phyloP scores from a whole-genome alignment of 2,888 invertebrate species.

The Apotomis capreana region DNA sequence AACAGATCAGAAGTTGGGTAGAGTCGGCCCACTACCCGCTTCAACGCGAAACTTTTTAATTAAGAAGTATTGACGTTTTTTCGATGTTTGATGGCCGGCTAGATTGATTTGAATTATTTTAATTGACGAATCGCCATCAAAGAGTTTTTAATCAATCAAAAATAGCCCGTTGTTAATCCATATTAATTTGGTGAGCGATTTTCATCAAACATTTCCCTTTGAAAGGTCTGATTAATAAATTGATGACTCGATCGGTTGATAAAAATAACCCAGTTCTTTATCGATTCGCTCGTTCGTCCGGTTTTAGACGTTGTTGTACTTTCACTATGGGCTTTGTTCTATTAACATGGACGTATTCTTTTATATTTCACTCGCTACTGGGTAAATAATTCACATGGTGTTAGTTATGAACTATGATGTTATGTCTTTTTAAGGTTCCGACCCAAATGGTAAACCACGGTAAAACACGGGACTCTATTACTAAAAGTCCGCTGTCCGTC shows the following conservation, averaged over 20 bases:
- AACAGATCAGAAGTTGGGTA: background rate
- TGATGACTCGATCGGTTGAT: constrained; percentile 15
- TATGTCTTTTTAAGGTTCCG: too few species aligned
- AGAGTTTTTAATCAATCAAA: constrained; percentile 40
- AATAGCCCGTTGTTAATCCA: constrained; percentile 35
- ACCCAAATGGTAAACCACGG: too few species aligned
- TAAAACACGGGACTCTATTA: too few species aligned
- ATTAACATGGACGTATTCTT: too few species aligned
- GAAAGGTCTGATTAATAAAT: constrained; percentile 36
- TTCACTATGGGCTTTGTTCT: too few species aligned
- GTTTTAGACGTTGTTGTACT: background rate
- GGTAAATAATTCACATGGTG: too few species aligned
- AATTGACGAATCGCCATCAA: constrained; percentile 39
- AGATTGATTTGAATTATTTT: constrained; percentile 61
- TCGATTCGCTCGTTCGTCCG: background rate
- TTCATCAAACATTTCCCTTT: constrained; percentile 21
- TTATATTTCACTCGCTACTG: too few species aligned
- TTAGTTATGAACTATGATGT: too few species aligned
- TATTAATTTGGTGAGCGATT: constrained; percentile 42
- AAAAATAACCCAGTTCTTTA: constrained; percentile 8
- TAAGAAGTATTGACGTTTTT: constrained; percentile 66
- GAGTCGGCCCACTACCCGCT: constrained; percentile 35
- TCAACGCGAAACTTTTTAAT: constrained; percentile 66
- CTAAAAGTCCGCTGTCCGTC: too few species aligned
- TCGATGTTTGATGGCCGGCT: constrained; percentile 49